Percentiles rank a stretch among this genome's conserved stretches.
These are phyloP conservation scores for Catharus fuscescens DNA, from an alignment of 2,113 vertebrate species.

Conservation along the genomic window DNA sequence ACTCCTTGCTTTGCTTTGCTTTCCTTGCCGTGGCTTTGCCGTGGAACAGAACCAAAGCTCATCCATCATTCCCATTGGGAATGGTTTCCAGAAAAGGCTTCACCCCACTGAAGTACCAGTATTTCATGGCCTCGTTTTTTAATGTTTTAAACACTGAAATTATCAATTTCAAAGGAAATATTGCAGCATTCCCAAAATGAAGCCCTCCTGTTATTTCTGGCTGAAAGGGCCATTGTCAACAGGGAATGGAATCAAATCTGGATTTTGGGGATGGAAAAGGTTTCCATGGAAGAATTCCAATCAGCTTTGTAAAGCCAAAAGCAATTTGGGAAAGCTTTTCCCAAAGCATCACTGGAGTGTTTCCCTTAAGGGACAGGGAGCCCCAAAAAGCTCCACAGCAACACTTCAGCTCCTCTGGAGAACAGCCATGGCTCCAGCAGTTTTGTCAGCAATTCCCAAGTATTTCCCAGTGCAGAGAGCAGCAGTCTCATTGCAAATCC, in stretches of 20 bases:
- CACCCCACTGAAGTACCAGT: background rate
- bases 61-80: background rate
- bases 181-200: background rate
- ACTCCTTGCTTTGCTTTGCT: background rate
- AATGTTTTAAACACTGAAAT: background rate
- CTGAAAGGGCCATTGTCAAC: background rate
- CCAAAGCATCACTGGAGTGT: background rate
- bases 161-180: background rate
- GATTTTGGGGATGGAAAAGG: background rate
- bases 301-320: background rate
- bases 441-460: background rate
- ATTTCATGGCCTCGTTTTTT: background rate
- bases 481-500: background rate
- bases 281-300: conserved; percentile 19
- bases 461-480: background rate
- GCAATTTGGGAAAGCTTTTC: background rate
- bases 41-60: background rate
- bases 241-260: conserved; percentile 26
- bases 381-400: background rate
- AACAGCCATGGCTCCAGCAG: background rate
- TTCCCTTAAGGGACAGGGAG: background rate
- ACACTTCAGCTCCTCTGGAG: background rate
- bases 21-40: background rate
- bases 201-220: background rate
- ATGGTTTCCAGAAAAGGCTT: background rate